Evolutionary conservation across 1,140 invertebrate species (phyloP).

Genomic region (Sarcophaga peregrina): DNA sequence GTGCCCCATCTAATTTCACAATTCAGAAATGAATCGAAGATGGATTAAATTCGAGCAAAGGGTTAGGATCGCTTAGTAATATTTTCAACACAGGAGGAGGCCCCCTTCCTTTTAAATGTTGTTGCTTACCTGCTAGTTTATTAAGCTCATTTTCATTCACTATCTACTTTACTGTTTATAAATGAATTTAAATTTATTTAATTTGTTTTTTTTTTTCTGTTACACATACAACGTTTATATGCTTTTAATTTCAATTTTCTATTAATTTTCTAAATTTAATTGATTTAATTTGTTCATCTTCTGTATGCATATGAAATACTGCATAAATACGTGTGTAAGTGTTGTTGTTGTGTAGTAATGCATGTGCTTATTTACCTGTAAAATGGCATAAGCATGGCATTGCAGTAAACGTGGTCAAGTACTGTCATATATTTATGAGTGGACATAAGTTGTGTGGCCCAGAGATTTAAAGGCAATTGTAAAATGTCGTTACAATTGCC

Average conservation of each 20-base stretch:
- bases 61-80: no score
- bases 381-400: neutral
- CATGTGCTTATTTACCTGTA: neutral
- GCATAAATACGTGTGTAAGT: no score
- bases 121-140: no score
- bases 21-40: no score
- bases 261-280: slow-evolving; percentile 3
- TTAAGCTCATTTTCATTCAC: no score
- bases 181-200: slow-evolving; percentile 17
- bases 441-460: neutral
- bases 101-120: no score
- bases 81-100: no score
- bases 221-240: neutral
- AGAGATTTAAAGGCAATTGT: slow-evolving; percentile 3
- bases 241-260: slow-evolving; percentile 5
- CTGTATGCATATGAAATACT: neutral
- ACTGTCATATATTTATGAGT: slow-evolving; percentile 6
- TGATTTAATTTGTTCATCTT: neutral
- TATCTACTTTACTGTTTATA: no score
- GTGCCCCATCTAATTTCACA: no score
- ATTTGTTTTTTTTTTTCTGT: neutral
- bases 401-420: neutral
- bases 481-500: neutral
- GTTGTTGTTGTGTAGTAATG: neutral
- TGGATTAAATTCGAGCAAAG: no score